These are phyloP conservation scores for Monomorium pharaonis DNA, from an alignment of 1,140 invertebrate genomes.

Conservation along the genomic window DNA sequence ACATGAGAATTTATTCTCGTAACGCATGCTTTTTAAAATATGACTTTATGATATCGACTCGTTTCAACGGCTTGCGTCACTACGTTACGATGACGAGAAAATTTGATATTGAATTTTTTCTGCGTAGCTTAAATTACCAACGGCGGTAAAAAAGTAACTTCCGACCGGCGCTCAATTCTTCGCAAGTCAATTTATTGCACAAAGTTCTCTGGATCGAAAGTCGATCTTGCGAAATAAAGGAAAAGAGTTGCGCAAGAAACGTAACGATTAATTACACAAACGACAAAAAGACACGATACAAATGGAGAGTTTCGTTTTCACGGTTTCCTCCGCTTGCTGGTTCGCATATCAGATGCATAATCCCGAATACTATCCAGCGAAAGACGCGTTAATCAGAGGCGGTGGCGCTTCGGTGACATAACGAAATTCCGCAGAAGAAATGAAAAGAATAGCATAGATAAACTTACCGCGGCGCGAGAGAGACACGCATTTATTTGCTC, in stretches of 20 bases:
- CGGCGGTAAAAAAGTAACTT: neutral
- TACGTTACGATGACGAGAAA: neutral
- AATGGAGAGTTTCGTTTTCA: neutral
- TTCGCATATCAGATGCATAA: too few relatives aligned
- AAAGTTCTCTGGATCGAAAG: neutral
- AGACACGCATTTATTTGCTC: slow-evolving; percentile 23
- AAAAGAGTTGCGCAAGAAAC: neutral
- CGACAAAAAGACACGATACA: neutral
- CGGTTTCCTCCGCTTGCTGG: neutral
- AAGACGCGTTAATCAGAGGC: neutral
- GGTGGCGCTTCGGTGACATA: neutral
- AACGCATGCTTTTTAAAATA: neutral
- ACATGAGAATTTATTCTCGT: neutral
- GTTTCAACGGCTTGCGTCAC: neutral
- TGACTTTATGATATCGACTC: too few relatives aligned
- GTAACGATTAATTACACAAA: neutral
- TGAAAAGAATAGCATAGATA: neutral
- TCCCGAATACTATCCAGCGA: too few relatives aligned
- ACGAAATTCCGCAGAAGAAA: neutral
- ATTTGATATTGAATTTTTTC: neutral
- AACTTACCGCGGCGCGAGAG: neutral
- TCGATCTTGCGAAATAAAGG: neutral
- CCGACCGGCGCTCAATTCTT: neutral
- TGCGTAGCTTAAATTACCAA: neutral
- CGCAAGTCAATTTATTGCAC: neutral